Base-by-base conservation (phyloP, 2,888 invertebrate genomes). In the Fabriciana adippe region DNA sequence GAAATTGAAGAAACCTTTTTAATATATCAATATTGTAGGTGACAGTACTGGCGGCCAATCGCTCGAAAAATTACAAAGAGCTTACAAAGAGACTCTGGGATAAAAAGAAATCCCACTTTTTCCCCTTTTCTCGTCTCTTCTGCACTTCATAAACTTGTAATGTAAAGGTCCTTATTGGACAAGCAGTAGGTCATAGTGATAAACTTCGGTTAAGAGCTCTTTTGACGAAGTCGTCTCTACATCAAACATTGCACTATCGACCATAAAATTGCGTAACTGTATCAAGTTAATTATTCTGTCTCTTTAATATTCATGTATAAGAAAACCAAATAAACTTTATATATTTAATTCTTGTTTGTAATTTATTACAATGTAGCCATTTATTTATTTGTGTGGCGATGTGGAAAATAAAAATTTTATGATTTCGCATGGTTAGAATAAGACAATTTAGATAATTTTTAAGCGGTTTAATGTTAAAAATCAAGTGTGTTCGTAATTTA, bases 61-160 rank as follows among this genome's bases (percentile, higher is more conserved):
- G 69, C 67, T 70, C 66, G 67, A 72, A 71, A 72, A 55, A 70
- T 73, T 72, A 73, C 72, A 71, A 72, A 73, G 69, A 73, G 70
- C 66, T 73, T 72, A 72, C 69, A 71, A 73, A 74, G 72, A 71
- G 68, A 57, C 67, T 69, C 55, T 68, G 65, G 64, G 48, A 65
- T 70, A 64, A 69, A 71, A 68, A 68, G 65, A 72, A 70, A 66
- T 65, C 66, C 63, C 55, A 68, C 68, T 69, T 67, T 69, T 66
- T 62, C 66, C 64, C 62, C 64, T 67, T 66, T 66, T 66, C 60
- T 62, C 67, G 68, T 69, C 68, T 70, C 59, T 55, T 57, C 68
- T 64, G 65, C 69, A 68, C 70, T 72, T 67, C 55, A 72, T 68
- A 70, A 71, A 70, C 61, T 65, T 64, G 65, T 72, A 68, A 73